Evolutionary conservation across 2,888 invertebrate genomes (phyloP).

Genomic region (Drosophila dives): DNA sequence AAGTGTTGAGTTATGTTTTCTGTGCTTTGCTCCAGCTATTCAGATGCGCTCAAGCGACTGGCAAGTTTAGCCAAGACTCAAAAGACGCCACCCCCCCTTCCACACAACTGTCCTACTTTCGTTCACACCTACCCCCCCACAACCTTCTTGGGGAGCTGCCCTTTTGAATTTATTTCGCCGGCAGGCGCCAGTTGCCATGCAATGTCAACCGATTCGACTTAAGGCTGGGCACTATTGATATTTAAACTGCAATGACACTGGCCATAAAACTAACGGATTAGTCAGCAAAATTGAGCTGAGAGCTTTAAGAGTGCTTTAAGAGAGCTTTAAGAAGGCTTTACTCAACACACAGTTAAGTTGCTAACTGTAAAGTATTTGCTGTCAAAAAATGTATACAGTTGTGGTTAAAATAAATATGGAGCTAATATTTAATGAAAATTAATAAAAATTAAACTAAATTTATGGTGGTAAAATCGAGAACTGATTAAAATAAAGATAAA

Average conservation of each 20-base stretch:
- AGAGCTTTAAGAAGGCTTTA: background rate
- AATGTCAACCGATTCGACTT: constrained; percentile 51
- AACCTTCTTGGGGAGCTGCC: constrained; percentile 14
- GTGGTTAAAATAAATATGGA: no score
- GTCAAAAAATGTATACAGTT: no score
- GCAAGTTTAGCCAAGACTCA: constrained; percentile 28
- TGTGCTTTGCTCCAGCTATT: constrained; percentile 49
- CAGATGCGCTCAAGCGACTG: constrained; percentile 67
- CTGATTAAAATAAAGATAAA: no score
- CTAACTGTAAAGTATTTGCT: no score
- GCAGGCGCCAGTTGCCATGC: constrained; percentile 61
- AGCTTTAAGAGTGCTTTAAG: constrained; percentile 1
- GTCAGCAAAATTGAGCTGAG: background rate
- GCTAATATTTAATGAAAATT: background rate
- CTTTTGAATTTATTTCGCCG: constrained; percentile 57
- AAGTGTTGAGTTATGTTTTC: constrained; percentile 69
- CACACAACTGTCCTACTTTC: background rate
- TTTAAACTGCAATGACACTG: constrained; percentile 40
- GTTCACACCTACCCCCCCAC: background rate
- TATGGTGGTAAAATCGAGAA: no score
- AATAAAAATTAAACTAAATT: no score
- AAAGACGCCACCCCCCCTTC: background rate
- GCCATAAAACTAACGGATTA: background rate
- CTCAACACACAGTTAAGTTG: background rate
- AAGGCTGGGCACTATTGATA: constrained; percentile 39